Evolutionary conservation across 1,140 invertebrate genomes (phyloP), one percentile per base, ranked within the genome.

Genomic region (Subanguina moxae): DNA sequence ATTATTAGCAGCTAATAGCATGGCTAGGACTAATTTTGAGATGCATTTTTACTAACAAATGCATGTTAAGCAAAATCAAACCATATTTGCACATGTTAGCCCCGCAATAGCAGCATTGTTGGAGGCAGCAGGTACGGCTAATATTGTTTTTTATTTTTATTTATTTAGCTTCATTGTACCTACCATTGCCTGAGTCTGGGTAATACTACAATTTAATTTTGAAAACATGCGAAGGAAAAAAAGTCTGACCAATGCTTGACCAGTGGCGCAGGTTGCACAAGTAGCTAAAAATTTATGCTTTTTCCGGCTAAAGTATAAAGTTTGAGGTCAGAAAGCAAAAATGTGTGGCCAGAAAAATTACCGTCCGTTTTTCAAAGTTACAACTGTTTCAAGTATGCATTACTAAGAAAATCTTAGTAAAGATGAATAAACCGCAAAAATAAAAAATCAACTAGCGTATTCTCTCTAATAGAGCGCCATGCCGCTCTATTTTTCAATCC

Each of bases 231-330:
- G 17, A 52, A 21, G 8, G 17, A 52, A 21, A 21, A 25, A 52
- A 3, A 15, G 8, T 52, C 23, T 52, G 17, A 52, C n/a, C n/a
- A 32, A 21, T 19, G 58, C 27, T 43, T 61, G 58, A 28, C 58
- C 58, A 8, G 58, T 32, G 19, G 58, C 19, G n/a, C 58, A 61
- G 13, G 58, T 61, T 61, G 38, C 58, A 30, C 58, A 61, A 25
- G 27, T 61, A 21, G 58, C 19, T 61, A n/a, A 61, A 25, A 23
- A n/a, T n/a, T n/a, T n/a, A n/a, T n/a, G n/a, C n/a, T n/a, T n/a
- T n/a, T n/a, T n/a, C n/a, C n/a, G n/a, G n/a, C n/a, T n/a, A n/a
- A n/a, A n/a, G n/a, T n/a, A n/a, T n/a, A n/a, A n/a, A n/a, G n/a
- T n/a, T n/a, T n/a, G n/a, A n/a, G n/a, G n/a, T n/a, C n/a, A n/a